Evolutionary conservation across 2,888 invertebrate genomes (phyloP), one percentile per base, ranked within the genome.

Genomic region (Volucella inanis): DNA sequence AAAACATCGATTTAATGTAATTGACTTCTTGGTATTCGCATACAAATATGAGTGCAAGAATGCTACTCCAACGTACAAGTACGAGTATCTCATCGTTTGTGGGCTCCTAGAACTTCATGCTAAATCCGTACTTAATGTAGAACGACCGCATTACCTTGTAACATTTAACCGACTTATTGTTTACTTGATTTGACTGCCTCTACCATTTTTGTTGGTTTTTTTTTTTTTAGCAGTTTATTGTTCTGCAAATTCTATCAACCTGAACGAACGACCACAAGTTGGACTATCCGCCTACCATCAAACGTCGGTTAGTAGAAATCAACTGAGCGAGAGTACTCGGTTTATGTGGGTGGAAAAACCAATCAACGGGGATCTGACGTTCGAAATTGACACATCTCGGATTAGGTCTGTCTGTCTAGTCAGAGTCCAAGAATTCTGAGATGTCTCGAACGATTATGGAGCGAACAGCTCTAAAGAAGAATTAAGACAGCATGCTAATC

Each of bases 301-400:
- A 52, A 18, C 22, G 11, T 8, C 52, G 18, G 38, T 31, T 12
- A 38, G 38, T 1, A n/a, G 55, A 31, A 10, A 38, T 18, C 45
- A n/a, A 2, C 11, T 11, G 12, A 15, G 22, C 15, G n/a, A 18
- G 31, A 31, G 49, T 31, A 31, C 1, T 31, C 31, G 31, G 31
- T 6, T 31, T 31, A 22, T 68, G 82, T 78, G 45, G 82, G 82
- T 83, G 67, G 72, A 31, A 62, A 47, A 76, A 57, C 55, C 52
- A 55, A 67, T 74, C 68, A 52, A 31, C 10, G 22, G 49, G 31
- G 12, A 70, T 57, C 49, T 64, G 47, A 39, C 41, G 55, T 61
- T 61, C 15, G 31, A n/a, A 59, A 71, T 65, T 38, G 78, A 79
- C 65, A 79, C 59, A 74, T 80, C 67, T 75, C 50, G 62, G 79